Evolutionary conservation across 2,888 invertebrate species (phyloP), one percentile per base, ranked within the genome.

Genomic region (Drosophila greeni): DNA sequence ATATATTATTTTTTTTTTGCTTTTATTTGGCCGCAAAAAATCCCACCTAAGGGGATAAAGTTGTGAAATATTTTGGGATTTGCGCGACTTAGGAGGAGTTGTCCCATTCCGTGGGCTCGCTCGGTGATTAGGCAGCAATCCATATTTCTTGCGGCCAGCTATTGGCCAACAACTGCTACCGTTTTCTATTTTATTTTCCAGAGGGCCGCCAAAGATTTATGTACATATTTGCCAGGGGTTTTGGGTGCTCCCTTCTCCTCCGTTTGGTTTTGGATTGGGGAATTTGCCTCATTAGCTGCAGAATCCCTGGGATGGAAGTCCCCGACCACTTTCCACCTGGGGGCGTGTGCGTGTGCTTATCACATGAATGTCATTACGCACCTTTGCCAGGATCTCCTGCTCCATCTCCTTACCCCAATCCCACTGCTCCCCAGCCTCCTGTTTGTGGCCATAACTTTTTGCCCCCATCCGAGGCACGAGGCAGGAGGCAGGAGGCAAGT

Each of bases 21-120:
- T 72, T 73, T 66, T 58, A 67, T 66, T 58, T 73, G 72, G 59
- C 72, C 72, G 73, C 66, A 72, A 85, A 62, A 62, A 85, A 85
- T 84, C 78, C 82, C 72, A 76, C 81, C 80, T 83, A 83, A 86
- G 84, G 80, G 85, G 80, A 84, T 83, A 84, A 86, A 83, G 65
- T 83, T 81, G 79, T 84, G 83, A 86, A 83, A 85, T 85, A 85
- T 85, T 84, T 75, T 73, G 78, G 86, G 85, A 85, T 85, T 86
- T 84, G 82, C 75, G 74, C 79, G 84, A 81, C 83, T 82, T 82
- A 82, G 64, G 64, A 48, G 62, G 64, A 48, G 62, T 47, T 69
- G 60, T 40, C 48, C 37, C 45, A 53, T 59, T 48, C 59, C 37
- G 5, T 52, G 37, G 16, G 31, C 58, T 1, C 73, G 68, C 51